Conservation (phyloP, 2,113 vertebrate genomes). For the Okapia johnstoni region DNA sequence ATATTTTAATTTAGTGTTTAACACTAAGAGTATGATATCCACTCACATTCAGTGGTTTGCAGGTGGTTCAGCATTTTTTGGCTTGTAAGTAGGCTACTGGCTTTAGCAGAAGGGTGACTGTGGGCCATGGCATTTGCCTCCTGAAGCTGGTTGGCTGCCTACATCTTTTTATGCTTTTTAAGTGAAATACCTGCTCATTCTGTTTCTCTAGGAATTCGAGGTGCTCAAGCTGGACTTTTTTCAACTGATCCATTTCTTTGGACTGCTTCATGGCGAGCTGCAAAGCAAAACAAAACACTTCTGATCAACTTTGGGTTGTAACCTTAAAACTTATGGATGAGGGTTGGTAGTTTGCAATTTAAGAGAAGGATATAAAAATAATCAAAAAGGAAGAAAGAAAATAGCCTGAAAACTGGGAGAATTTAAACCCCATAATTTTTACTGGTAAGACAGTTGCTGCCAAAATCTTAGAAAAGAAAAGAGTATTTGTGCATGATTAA, state of each 20-base stretch:
- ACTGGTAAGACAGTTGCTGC: background rate
- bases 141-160: background rate
- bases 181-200: slow-evolving; percentile 93
- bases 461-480: slow-evolving; percentile 2
- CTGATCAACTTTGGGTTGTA: background rate
- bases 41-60: background rate
- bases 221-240: slow-evolving; percentile 96
- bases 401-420: background rate
- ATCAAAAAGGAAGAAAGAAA: background rate
- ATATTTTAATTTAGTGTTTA: background rate
- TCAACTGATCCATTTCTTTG: slow-evolving; percentile 97
- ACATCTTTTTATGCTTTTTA: slow-evolving; percentile 5
- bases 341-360: background rate
- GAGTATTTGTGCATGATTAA: background rate
- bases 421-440: background rate
- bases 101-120: background rate
- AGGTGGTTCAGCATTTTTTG: background rate
- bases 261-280: slow-evolving; percentile 98
- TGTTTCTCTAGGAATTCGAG: slow-evolving; percentile 97
- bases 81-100: background rate
- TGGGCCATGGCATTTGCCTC: rapidly evolving
- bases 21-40: background rate
- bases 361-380: background rate
- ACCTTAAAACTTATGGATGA: background rate
- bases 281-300: slow-evolving; percentile 41